Base-by-base conservation (phyloP, 1,140 invertebrate species). In the Caerostris extrusa region DNA sequence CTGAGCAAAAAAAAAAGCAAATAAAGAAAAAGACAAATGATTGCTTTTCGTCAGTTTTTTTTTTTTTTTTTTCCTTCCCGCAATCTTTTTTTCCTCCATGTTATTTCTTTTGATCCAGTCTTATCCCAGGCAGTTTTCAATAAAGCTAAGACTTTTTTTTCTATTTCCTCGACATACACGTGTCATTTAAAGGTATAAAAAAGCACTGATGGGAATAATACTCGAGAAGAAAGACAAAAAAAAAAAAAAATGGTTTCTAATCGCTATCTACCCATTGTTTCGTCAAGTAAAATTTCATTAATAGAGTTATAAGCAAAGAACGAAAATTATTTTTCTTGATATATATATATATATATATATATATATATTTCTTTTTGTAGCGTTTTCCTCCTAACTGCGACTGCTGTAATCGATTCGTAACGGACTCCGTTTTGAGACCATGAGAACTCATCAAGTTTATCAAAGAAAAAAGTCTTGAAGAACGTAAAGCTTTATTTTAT, bases 221-320 rank as follows among this genome's bases (percentile, higher is more conserved):
- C 69, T 77, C 69, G 50, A 34, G 69, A 77, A 77, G 8, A 14
- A n/a, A n/a, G 83, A 50, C 6, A 61, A 58, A 58, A 61, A n/a
- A 89, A 12, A 50, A 89, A 53, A 50, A 55, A 77, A 77, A 50
- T 34, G 50, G n/a, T 8, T 91, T 91, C 89, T 91, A 91, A 91
- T 91, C 89, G 69, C 89, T 81, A 91, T 91, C 89, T 58, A 57
- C 58, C 69, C 55, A 91, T 81, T 91, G 89, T 91, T 91, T 91
- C 69, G 89, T 12, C 55, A 71, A 82, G 89, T 91, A 34, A 91
- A 91, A 91, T 91, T 91, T 91, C 89, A 91, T 91, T 91, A 91
- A 71, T 60, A 57, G 89, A 82, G 89, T 81, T 81, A 91, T 91
- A 81, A 34, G 61, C 81, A 60, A 81, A 34, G 61, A 91, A 50